Evolutionary conservation across 2,113 vertebrate genomes (phyloP).

Genomic region (Rhegmatorhina hoffmannsi): DNA sequence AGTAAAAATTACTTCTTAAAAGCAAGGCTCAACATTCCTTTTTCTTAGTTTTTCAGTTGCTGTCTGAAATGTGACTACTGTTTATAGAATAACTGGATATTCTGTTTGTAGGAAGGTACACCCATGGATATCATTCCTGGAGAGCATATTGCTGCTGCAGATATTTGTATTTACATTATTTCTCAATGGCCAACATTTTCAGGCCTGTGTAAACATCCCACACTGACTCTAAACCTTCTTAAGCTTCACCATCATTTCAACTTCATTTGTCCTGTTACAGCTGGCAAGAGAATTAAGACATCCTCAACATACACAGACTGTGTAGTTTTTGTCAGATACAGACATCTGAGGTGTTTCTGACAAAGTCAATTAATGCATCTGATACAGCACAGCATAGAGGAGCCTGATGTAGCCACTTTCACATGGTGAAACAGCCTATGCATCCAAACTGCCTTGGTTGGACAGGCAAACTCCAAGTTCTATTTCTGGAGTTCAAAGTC

Average conservation of each 20-base stretch:
- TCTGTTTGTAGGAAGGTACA: not conserved
- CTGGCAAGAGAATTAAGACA: not conserved
- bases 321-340: not conserved
- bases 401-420: not conserved
- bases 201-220: not conserved
- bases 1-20: not conserved
- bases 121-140: not conserved
- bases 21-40: not conserved
- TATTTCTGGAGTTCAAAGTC: not conserved
- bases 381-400: not conserved
- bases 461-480: not conserved
- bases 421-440: not conserved
- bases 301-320: not conserved
- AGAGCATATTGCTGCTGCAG: not conserved
- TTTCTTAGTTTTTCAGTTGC: not conserved
- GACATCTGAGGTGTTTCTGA: not conserved
- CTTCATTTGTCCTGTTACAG: not conserved
- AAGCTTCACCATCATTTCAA: not conserved
- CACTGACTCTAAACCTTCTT: not conserved
- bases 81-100: not conserved
- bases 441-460: not conserved
- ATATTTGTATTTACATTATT: not conserved
- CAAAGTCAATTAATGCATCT: not conserved
- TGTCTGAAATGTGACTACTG: not conserved
- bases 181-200: not conserved